Evolutionary conservation across 2,113 vertebrate species (phyloP).

Genomic region (Pseudonaja textilis): DNA sequence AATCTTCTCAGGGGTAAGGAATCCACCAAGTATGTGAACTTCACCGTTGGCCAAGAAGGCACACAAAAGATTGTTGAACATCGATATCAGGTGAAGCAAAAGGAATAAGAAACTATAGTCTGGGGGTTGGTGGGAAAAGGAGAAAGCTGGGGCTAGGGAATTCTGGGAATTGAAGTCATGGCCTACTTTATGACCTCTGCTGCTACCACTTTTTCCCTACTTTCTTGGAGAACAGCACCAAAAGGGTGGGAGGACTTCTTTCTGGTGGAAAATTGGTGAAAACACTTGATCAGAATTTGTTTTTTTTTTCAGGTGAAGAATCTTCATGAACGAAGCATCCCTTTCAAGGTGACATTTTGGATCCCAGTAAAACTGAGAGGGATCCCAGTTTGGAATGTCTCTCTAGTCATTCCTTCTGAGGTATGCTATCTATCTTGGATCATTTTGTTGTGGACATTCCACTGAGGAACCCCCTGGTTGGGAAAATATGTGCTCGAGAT

Average conservation of each 20-base stretch:
- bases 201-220: background rate
- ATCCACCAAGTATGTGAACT: conserved; percentile 74
- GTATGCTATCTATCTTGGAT: conserved; percentile 41
- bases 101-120: background rate
- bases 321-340: conserved; percentile 58
- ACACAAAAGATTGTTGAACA: conserved; percentile 63
- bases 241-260: background rate
- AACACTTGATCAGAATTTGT: background rate
- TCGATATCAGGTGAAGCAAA: conserved; percentile 64
- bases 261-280: no score
- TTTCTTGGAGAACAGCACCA: background rate
- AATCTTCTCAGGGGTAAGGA: conserved; percentile 63
- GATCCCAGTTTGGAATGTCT: conserved; percentile 68
- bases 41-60: conserved; percentile 65
- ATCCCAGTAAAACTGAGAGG: conserved; percentile 70
- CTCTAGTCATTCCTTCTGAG: conserved; percentile 63
- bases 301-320: conserved; percentile 70
- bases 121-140: background rate
- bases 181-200: background rate
- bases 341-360: conserved; percentile 67
- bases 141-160: background rate
- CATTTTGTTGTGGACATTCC: background rate
- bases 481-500: background rate
- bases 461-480: background rate
- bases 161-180: background rate